Base-by-base conservation (phyloP, 2,113 vertebrate species). In the Dunckerocampus dactyliophorus region DNA sequence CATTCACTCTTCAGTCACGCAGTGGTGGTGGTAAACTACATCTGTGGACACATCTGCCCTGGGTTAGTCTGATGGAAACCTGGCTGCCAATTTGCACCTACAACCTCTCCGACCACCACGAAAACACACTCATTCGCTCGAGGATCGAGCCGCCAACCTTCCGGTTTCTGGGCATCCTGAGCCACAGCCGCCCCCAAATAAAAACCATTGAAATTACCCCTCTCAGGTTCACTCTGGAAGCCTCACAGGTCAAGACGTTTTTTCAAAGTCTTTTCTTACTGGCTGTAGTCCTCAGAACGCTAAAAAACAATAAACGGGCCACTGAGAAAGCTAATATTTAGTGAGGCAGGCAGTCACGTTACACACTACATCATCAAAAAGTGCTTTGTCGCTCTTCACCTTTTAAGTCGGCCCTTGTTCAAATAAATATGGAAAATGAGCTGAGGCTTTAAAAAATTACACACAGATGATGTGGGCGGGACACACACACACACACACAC, bases 401-500 rank as follows among this genome's bases (percentile, higher is more conserved):
- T 94, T 93, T 93, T 89, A 94, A 88, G 90, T 91, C 80, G 86
- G 82, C 81, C 91, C 92, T 83, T 81, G 85, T 91, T 93, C 93
- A 92, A 94, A 94, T 90, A 94, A 95, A 95, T 93, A 94, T 84
- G 87, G 90, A 92, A 92, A 93, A 88, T 70, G 77, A 89, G 80
- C 91, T 89, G 87, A 90, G 89, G 89, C 86, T 90, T 89, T 34
- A 6, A 53, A 92, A 95, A 88, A 96, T 92, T 89, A 88, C 92
- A 94, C 92, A 92, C 94, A 96, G 93, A 96, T 95, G 94, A 95
- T 87, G 88, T 82, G 84, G 81, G 86, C 87, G 31, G 20, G 19
- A 52, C 22, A 8, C 50, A 52, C 22, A 28, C 89, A 88, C 91
- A 92, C 86, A 83, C 88, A 52, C 50, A 8, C 50, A 52, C 22